phyloP scores from a whole-genome alignment of 1,140 invertebrate species.

The Zaprionus vittiger region DNA sequence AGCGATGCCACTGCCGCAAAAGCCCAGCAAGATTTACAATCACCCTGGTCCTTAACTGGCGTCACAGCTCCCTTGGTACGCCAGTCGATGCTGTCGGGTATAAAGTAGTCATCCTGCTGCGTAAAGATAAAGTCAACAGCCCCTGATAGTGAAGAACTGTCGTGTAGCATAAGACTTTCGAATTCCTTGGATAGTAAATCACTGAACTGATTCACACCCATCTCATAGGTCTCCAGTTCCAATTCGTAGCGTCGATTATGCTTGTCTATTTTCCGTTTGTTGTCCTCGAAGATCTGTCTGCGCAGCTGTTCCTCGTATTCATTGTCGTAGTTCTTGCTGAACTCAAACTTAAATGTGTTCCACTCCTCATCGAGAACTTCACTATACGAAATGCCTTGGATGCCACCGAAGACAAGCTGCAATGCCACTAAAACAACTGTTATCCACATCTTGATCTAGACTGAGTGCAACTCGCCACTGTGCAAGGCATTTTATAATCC shows the following conservation, averaged over 20 bases:
- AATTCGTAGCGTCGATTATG: constrained; percentile 90
- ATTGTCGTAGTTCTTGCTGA: constrained; percentile 15
- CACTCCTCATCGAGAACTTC: constrained; percentile 26
- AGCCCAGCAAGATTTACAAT: constrained; percentile 96
- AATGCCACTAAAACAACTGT: constrained; percentile 13
- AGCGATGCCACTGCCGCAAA: constrained; percentile 94
- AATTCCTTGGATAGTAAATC: constrained; percentile 92
- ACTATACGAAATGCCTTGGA: constrained; percentile 1
- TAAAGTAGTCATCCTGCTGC: background rate
- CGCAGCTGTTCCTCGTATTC: constrained; percentile 84
- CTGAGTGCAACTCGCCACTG: background rate
- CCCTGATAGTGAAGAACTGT: constrained; percentile 20
- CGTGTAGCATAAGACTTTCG: constrained; percentile 90
- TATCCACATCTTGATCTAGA: constrained; percentile 15
- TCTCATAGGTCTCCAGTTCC: constrained; percentile 87
- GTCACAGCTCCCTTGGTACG: constrained; percentile 92
- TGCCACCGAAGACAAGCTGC: background rate
- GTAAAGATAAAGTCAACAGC: background rate
- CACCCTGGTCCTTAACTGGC: constrained; percentile 93
- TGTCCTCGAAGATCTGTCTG: constrained; percentile 93
- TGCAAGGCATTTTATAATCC: background rate
- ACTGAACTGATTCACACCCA: constrained; percentile 91
- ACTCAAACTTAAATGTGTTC: constrained; percentile 16
- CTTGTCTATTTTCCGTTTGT: constrained; percentile 90
- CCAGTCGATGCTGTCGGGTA: constrained; percentile 24